Evolutionary conservation across 2,113 vertebrate genomes (phyloP).

Genomic region (Cochlearius cochlearius): DNA sequence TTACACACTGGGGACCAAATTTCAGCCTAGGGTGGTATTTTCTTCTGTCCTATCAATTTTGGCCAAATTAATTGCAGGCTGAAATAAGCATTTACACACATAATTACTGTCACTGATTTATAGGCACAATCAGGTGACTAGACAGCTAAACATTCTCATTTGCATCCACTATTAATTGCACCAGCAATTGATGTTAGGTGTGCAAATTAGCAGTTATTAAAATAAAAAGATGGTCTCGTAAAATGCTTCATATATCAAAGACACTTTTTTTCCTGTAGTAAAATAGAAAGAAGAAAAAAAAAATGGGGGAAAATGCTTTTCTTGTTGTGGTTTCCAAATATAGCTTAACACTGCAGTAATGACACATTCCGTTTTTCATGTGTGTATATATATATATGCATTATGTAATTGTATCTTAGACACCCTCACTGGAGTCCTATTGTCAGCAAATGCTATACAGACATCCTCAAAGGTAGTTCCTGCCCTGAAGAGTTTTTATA

Average conservation of each 20-base stretch:
- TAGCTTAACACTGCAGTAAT: conserved; percentile 42
- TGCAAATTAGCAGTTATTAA: conserved; percentile 56
- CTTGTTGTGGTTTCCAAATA: conserved; percentile 35
- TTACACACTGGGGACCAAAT: neutral
- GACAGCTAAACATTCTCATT: conserved; percentile 39
- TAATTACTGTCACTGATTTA: conserved; percentile 54
- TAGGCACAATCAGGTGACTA: conserved; percentile 29
- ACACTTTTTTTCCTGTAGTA: neutral
- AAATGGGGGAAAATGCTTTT: neutral
- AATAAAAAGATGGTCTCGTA: conserved; percentile 16
- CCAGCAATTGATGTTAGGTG: conserved; percentile 16
- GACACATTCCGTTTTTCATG: conserved; percentile 33
- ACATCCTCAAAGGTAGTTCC: neutral
- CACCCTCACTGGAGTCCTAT: neutral
- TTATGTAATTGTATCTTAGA: conserved; percentile 38
- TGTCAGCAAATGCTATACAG: neutral
- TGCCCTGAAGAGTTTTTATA: neutral
- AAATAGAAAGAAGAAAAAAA: neutral
- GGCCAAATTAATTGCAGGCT: conserved; percentile 26
- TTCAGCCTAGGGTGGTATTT: neutral
- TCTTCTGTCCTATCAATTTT: conserved; percentile 26
- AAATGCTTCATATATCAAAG: conserved; percentile 40
- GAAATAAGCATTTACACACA: conserved; percentile 44
- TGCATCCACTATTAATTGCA: conserved; percentile 42
- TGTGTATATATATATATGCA: neutral